Conservation (phyloP, 1,140 invertebrate genomes). For the Drosophila watanabei region DNA sequence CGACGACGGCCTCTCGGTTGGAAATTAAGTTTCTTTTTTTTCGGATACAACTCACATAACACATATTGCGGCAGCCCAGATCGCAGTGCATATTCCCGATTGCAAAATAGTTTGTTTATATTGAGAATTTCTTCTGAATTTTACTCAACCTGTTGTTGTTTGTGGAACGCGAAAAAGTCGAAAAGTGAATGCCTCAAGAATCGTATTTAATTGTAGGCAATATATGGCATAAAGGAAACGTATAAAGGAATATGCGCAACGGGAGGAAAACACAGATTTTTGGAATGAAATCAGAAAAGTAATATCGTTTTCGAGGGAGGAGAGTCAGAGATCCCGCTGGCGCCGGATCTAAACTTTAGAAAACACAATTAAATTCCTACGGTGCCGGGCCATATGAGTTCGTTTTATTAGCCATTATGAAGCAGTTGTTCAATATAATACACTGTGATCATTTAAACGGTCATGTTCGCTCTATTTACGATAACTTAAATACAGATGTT, state of each 20-base stretch:
- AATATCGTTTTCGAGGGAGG: conserved; percentile 10
- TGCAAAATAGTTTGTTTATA: conserved; percentile 79
- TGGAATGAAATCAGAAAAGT: conserved; percentile 32
- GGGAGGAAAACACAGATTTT: conserved; percentile 27
- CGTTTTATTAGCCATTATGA: conserved; percentile 56
- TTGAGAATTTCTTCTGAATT: conserved; percentile 55
- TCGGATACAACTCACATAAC: conserved; percentile 20
- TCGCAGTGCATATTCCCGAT: conserved; percentile 55
- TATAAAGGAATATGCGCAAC: conserved; percentile 37
- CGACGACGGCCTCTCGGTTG: conserved; percentile 26
- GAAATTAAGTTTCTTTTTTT: conserved; percentile 45
- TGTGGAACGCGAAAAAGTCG: conserved; percentile 48
- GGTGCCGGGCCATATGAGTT: conserved; percentile 3
- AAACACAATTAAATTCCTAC: conserved; percentile 23
- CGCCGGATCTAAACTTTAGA: conserved; percentile 12
- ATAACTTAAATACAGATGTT: conserved; percentile 67
- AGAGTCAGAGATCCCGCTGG: conserved; percentile 19
- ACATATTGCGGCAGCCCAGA: conserved; percentile 17
- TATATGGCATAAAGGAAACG: conserved; percentile 5
- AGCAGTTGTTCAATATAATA: conserved; percentile 56
- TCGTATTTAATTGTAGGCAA: conserved; percentile 13
- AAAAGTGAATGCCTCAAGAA: conserved; percentile 31
- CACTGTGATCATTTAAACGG: conserved; percentile 62
- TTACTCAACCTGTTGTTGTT: conserved; percentile 42
- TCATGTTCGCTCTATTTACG: conserved; percentile 52